Evolutionary conservation across 2,113 vertebrate genomes (phyloP).

Genomic region (Aviceda subcristata): DNA sequence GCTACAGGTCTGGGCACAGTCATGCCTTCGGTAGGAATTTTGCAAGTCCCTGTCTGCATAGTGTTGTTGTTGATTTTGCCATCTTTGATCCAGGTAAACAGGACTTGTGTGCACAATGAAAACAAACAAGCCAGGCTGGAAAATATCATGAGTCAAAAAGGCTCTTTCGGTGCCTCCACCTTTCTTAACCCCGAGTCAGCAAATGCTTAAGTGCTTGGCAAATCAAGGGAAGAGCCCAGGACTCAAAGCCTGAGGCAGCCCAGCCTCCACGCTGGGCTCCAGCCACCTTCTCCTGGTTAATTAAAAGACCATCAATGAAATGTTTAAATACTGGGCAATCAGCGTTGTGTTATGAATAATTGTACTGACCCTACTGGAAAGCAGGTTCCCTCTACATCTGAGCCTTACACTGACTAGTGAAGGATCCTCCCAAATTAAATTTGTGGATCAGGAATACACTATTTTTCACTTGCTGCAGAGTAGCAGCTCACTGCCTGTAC

Average conservation of each 20-base stretch:
- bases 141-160: conserved; percentile 56
- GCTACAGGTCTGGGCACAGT: conserved; percentile 55
- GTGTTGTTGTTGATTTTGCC: conserved; percentile 53
- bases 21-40: conserved; percentile 40
- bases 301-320: neutral
- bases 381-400: neutral
- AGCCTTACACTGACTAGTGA: neutral
- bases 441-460: neutral
- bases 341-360: neutral
- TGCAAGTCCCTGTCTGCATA: conserved; percentile 55
- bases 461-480: neutral
- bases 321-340: neutral
- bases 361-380: neutral
- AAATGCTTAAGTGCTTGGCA: neutral
- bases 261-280: neutral
- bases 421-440: neutral
- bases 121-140: conserved; percentile 62
- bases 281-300: neutral
- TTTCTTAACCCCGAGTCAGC: conserved; percentile 33
- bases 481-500: neutral
- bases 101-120: conserved; percentile 30
- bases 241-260: neutral
- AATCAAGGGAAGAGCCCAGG: neutral
- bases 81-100: conserved; percentile 56
- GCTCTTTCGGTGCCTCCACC: conserved; percentile 5